Conservation (phyloP, 2,113 vertebrate genomes). For the Arenaria interpres region DNA sequence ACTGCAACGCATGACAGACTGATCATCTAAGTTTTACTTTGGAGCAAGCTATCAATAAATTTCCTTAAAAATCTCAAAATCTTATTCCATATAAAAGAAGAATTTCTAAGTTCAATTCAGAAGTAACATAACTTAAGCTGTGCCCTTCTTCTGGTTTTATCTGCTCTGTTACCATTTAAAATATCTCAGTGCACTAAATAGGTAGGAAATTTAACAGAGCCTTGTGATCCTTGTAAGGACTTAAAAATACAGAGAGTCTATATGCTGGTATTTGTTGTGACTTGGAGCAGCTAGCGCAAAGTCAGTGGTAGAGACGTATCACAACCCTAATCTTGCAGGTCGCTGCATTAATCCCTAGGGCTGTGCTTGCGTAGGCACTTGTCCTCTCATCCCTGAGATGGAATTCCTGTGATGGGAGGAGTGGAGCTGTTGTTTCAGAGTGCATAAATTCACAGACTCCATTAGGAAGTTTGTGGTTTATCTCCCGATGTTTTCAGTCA, state of each 20-base stretch:
- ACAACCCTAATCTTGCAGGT: background rate
- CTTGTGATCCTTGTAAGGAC: background rate
- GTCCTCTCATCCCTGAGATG: background rate
- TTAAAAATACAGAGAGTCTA: background rate
- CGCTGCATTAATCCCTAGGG: background rate
- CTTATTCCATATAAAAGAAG: background rate
- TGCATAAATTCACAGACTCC: background rate
- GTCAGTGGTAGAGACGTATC: fast-evolving
- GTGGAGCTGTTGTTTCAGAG: background rate
- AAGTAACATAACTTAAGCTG: background rate
- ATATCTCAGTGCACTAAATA: background rate
- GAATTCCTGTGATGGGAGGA: background rate
- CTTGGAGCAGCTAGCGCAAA: background rate
- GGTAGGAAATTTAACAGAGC: background rate
- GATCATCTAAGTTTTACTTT: background rate
- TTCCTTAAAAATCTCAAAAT: background rate
- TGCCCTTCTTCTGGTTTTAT: background rate
- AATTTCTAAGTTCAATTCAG: background rate
- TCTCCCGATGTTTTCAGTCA: constrained; percentile 13
- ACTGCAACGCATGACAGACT: background rate
- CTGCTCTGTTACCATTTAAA: background rate
- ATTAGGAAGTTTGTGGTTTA: background rate
- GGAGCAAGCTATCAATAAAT: background rate
- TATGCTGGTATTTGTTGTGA: background rate
- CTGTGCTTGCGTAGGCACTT: background rate